Evolutionary conservation across 2,797 vertebrate species (phyloP).

Genomic region (Pagetopsis macropterus): DNA sequence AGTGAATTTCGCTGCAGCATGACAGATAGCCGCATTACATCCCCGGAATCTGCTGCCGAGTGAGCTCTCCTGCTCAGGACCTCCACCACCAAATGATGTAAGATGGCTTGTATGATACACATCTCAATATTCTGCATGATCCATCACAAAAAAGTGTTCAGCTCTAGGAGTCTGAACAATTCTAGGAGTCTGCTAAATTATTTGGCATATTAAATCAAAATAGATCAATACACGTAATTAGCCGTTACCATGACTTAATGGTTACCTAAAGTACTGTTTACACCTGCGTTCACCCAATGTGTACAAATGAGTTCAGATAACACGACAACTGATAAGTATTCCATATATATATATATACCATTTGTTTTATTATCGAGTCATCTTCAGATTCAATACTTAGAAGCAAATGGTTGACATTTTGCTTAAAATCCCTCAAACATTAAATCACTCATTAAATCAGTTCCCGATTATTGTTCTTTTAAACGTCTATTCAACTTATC

Average conservation of each 20-base stretch:
- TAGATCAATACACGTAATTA: neutral
- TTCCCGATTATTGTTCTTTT: neutral
- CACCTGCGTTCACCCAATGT: neutral
- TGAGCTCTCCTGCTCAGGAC: conserved; percentile 60
- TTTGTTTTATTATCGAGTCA: neutral
- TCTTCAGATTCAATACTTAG: neutral
- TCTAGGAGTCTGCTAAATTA: neutral
- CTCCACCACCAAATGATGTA: conserved; percentile 58
- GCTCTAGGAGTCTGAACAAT: neutral
- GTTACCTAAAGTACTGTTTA: neutral
- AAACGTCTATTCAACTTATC: neutral
- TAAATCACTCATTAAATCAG: neutral
- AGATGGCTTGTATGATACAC: conserved; percentile 47
- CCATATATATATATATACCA: no score
- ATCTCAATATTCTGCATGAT: conserved; percentile 45
- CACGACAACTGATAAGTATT: neutral
- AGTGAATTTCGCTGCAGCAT: conserved; percentile 78
- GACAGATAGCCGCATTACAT: conserved; percentile 78
- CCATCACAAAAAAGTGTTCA: conserved; percentile 31
- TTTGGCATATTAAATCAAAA: neutral
- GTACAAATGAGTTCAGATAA: neutral
- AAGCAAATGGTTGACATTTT: neutral
- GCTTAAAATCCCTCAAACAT: neutral
- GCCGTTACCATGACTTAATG: neutral
- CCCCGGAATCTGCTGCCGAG: conserved; percentile 60